Conservation (phyloP, 2,113 vertebrate genomes). For the Lichenostomus cassidix region DNA sequence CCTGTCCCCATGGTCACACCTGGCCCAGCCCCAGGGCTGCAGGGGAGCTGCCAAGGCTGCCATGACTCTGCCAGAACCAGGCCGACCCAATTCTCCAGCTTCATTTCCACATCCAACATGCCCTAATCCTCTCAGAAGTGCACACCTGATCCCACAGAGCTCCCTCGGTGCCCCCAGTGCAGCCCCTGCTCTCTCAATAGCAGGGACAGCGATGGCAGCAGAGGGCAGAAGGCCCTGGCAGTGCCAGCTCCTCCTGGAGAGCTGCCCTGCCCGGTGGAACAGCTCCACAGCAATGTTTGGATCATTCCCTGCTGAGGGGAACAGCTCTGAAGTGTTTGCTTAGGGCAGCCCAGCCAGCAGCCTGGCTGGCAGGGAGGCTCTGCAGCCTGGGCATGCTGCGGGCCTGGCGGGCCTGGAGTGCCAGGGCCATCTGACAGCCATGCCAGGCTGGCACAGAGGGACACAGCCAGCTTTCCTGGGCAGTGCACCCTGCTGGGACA, state of each 20-base stretch:
- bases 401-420: background rate
- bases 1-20: too few relatives aligned
- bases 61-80: too few relatives aligned
- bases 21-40: too few relatives aligned
- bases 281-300: accelerated
- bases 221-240: background rate
- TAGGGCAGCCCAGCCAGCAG: background rate
- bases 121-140: background rate
- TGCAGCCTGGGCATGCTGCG: background rate
- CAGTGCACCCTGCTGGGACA: too few relatives aligned
- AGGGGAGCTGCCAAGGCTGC: too few relatives aligned
- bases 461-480: too few relatives aligned
- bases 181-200: background rate
- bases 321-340: too few relatives aligned
- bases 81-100: background rate
- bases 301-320: background rate
- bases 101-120: background rate
- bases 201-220: background rate
- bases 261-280: background rate
- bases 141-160: background rate
- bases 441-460: background rate
- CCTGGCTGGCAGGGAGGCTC: background rate
- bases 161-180: background rate
- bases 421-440: background rate
- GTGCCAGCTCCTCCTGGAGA: background rate